phyloP scores from a whole-genome alignment of 2,113 vertebrate genomes.

The Aegypius monachus region DNA sequence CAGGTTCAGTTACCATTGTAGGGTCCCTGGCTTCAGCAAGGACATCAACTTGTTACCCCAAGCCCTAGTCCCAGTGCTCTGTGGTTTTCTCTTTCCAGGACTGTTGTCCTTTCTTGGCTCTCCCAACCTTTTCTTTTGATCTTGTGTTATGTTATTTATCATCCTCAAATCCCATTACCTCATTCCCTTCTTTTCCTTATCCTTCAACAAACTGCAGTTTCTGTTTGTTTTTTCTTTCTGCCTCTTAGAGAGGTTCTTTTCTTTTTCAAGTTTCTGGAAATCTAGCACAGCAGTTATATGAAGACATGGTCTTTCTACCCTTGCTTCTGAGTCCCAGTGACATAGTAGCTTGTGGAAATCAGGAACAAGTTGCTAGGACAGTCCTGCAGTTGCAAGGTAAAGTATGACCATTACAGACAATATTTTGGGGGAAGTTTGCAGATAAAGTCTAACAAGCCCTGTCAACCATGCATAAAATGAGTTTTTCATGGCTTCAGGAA shows the following conservation, averaged over 20 bases:
- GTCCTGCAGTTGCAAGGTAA: background rate
- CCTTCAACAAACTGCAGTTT: background rate
- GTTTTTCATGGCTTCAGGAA: background rate
- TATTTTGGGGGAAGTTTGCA: background rate
- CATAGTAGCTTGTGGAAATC: background rate
- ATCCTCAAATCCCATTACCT: background rate
- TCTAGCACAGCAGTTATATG: background rate
- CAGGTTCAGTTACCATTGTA: background rate
- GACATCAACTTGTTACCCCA: background rate
- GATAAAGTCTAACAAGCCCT: background rate
- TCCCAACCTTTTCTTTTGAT: background rate
- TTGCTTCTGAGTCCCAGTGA: background rate
- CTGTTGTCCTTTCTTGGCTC: background rate
- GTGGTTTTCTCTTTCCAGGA: background rate
- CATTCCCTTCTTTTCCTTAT: background rate
- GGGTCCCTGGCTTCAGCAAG: background rate
- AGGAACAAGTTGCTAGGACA: background rate
- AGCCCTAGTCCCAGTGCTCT: background rate
- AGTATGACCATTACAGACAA: background rate
- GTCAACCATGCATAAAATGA: background rate
- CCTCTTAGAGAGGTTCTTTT: background rate
- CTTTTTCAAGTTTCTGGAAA: background rate
- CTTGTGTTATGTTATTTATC: background rate
- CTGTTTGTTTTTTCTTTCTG: background rate
- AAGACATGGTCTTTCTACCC: background rate